phyloP scores from a whole-genome alignment of 2,113 vertebrate species.

The Papio anubis region DNA sequence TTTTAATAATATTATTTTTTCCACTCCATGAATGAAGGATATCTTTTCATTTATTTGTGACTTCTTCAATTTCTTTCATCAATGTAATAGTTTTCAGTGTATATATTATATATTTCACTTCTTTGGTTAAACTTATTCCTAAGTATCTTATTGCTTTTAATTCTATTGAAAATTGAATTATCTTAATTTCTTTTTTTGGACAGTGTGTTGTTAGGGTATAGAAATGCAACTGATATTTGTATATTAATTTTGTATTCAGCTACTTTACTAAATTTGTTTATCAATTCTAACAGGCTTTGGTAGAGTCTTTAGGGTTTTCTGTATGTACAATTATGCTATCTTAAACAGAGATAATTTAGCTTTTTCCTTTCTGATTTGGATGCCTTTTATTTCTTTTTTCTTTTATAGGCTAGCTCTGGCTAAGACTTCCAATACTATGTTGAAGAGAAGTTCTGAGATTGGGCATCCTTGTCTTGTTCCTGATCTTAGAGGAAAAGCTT shows the following conservation, averaged over 20 bases:
- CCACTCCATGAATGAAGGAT: not conserved
- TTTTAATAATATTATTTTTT: not conserved
- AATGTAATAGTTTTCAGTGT: not conserved
- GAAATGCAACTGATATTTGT: not conserved
- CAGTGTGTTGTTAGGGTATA: not conserved
- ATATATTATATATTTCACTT: not conserved
- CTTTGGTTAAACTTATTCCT: not conserved
- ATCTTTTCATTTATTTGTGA: not conserved
- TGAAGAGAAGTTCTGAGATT: not conserved
- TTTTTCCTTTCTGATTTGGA: not conserved
- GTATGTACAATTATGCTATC: not conserved
- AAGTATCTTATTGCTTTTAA: not conserved
- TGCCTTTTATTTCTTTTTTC: not conserved
- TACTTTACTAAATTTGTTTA: not conserved
- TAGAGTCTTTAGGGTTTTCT: not conserved
- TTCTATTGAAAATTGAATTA: not conserved
- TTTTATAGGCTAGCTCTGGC: not conserved
- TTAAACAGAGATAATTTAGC: not conserved
- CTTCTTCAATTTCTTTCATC: not conserved
- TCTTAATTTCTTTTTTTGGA: not conserved
- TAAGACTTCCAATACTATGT: not conserved
- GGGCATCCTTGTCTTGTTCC: not conserved
- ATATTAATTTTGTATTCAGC: not conserved
- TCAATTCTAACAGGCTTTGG: not conserved
- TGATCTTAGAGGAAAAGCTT: not conserved